Conservation (phyloP, 1,140 invertebrate genomes). For the Drosophila takahashii region DNA sequence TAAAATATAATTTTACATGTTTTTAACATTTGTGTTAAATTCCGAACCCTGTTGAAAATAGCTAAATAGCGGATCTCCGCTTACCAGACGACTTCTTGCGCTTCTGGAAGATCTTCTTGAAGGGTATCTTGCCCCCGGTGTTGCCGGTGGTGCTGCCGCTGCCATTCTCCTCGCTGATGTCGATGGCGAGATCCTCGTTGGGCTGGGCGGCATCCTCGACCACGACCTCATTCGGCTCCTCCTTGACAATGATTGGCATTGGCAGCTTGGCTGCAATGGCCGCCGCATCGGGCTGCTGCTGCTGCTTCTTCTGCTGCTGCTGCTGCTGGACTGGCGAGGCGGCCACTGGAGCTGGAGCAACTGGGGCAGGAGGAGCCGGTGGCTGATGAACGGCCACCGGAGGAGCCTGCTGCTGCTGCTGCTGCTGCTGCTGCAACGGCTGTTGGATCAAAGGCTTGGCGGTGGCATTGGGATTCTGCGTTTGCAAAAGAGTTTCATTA, state of each 20-base stretch:
- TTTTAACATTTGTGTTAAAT: too few species aligned
- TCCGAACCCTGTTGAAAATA: too few species aligned
- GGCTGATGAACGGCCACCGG: neutral
- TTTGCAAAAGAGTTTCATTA: slow-evolving; percentile 34
- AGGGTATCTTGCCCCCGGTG: slow-evolving; percentile 67
- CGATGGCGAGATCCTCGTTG: slow-evolving; percentile 3
- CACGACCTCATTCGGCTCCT: slow-evolving; percentile 12
- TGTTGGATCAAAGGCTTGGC: slow-evolving; percentile 40
- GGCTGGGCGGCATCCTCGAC: neutral
- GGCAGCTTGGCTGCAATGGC: slow-evolving; percentile 1
- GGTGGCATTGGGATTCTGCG: slow-evolving; percentile 61
- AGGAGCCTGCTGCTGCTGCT: neutral
- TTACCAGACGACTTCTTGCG: slow-evolving; percentile 83
- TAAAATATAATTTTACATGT: too few species aligned
- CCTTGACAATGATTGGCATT: slow-evolving; percentile 42
- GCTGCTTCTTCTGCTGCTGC: neutral
- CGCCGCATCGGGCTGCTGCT: neutral
- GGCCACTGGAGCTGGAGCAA: too few species aligned
- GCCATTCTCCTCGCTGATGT: slow-evolving; percentile 29
- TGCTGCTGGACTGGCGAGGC: too few species aligned
- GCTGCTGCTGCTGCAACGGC: slow-evolving; percentile 5
- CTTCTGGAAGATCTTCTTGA: slow-evolving; percentile 80
- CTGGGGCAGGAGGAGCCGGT: neutral
- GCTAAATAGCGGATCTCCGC: too few species aligned
- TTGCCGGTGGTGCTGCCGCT: neutral